These are phyloP conservation scores for Fregetta grallaria DNA, from an alignment of 2,113 vertebrate species.

Conservation along the genomic window DNA sequence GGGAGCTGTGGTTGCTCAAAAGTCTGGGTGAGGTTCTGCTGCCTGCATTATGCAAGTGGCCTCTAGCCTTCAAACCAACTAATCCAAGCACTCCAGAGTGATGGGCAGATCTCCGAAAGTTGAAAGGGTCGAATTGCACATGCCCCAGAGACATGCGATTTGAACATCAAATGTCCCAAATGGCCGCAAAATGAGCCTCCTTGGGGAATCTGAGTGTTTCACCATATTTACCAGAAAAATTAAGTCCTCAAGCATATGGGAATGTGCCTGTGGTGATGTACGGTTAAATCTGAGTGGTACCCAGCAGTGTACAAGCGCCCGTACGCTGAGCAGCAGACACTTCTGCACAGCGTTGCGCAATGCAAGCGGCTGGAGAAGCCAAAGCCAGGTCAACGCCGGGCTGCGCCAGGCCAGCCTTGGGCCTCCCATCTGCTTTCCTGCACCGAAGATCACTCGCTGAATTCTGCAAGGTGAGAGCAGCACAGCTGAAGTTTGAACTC, in stretches of 20 bases:
- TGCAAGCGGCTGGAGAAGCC: neutral
- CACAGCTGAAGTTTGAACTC: neutral
- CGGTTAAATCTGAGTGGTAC: neutral
- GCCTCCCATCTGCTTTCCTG: neutral
- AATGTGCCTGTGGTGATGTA: neutral
- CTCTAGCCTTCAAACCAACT: neutral
- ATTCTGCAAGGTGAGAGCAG: neutral
- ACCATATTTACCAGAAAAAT: neutral
- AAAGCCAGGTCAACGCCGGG: neutral
- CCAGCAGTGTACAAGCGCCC: neutral
- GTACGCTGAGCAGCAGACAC: neutral
- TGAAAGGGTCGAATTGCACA: neutral
- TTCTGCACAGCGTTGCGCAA: neutral
- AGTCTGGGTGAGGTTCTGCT: neutral
- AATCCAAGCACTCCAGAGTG: neutral
- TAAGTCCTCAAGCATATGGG: neutral
- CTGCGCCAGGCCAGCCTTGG: neutral
- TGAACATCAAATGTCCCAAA: neutral
- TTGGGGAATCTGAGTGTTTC: neutral
- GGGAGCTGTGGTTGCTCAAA: neutral
- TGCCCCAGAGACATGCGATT: neutral
- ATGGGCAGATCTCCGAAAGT: neutral
- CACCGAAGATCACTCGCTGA: neutral
- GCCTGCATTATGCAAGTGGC: neutral
- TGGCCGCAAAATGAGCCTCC: neutral